phyloP scores from a whole-genome alignment of 2,797 vertebrate species.

The Taeniopygia guttata region DNA sequence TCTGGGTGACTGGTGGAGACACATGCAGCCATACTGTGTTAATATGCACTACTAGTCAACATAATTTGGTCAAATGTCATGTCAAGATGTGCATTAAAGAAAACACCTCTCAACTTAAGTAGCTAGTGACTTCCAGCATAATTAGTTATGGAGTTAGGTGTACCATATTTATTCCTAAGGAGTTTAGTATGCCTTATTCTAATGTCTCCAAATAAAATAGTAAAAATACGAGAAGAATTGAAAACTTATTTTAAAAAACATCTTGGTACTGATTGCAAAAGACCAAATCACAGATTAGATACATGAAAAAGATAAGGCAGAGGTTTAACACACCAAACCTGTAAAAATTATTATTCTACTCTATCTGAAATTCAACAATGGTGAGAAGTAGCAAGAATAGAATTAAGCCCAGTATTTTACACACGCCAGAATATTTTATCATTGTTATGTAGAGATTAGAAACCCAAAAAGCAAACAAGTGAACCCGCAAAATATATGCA shows the following conservation, averaged over 20 bases:
- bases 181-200: not conserved
- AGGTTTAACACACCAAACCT: not conserved
- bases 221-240: not conserved
- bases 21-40: not conserved
- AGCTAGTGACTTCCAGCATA: not conserved
- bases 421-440: not conserved
- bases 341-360: not conserved
- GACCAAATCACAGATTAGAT: not conserved
- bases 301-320: not conserved
- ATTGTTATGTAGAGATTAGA: not conserved
- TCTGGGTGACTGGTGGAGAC: not conserved
- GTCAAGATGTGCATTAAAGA: not conserved
- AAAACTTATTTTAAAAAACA: not conserved
- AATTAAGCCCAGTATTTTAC: not conserved
- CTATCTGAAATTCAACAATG: not conserved
- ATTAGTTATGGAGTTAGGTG: not conserved
- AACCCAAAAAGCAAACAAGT: not conserved
- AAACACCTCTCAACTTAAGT: not conserved
- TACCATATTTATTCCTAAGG: not conserved
- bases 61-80: not conserved
- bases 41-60: not conserved
- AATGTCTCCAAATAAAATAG: not conserved
- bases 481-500: fast-evolving
- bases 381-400: not conserved
- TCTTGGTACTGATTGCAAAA: not conserved